phyloP scores from a whole-genome alignment of 2,888 invertebrate species.

The Tenthredo livida region DNA sequence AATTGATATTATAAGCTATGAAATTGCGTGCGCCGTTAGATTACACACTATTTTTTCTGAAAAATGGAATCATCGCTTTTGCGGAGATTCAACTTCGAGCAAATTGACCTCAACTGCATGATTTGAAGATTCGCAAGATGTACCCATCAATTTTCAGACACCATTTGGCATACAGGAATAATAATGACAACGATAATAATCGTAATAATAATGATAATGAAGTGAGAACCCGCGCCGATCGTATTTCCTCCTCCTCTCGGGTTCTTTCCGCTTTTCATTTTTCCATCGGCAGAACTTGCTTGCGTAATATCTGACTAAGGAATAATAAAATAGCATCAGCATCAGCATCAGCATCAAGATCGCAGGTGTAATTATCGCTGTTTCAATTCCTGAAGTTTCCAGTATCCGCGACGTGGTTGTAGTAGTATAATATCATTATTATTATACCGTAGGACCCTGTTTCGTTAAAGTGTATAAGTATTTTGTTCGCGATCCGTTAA shows the following conservation, averaged over 20 bases:
- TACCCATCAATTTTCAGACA: neutral
- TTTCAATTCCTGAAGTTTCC: conserved; percentile 5
- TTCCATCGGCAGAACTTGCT: neutral
- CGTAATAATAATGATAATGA: neutral
- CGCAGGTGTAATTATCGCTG: neutral
- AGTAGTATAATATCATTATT: neutral
- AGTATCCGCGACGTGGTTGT: neutral
- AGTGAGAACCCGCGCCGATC: neutral
- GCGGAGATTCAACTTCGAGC: too few relatives aligned
- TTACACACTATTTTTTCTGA: too few relatives aligned
- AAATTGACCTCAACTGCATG: too few relatives aligned
- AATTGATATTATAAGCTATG: too few relatives aligned
- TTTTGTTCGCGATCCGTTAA: conserved; percentile 43
- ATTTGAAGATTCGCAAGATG: too few relatives aligned
- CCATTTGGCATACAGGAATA: neutral
- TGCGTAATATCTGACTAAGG: conserved; percentile 4
- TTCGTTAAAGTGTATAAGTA: neutral
- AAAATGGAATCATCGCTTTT: too few relatives aligned
- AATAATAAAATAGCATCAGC: neutral
- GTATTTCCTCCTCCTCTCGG: neutral
- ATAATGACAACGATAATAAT: neutral
- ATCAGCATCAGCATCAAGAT: neutral
- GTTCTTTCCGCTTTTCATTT: conserved; percentile 30
- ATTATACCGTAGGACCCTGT: neutral
- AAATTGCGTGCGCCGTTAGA: too few relatives aligned